A percentile compares a stretch with the other conserved stretches of the same genome.
Evolutionary conservation across 2,113 vertebrate genomes (phyloP).

Genomic region (Python bivittatus): DNA sequence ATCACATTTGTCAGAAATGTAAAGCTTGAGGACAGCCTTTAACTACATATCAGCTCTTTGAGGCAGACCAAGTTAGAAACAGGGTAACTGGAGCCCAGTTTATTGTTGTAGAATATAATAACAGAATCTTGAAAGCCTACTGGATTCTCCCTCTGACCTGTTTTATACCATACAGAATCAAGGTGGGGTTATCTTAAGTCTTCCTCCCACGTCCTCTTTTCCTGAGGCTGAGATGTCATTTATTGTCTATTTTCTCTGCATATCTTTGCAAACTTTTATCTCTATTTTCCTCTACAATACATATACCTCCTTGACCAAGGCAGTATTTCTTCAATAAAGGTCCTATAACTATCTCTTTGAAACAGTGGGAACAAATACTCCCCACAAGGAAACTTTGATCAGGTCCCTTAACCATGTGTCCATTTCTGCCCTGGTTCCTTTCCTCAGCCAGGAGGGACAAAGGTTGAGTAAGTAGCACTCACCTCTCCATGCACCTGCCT

Average conservation of each 20-base stretch:
- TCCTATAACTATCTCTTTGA: not conserved
- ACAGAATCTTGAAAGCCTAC: not conserved
- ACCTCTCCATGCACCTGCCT: not conserved
- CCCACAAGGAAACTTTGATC: not conserved
- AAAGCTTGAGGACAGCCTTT: not conserved
- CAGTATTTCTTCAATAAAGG: not conserved
- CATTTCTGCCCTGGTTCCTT: not conserved
- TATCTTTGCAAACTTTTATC: not conserved
- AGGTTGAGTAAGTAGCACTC: not conserved
- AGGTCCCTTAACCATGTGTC: not conserved
- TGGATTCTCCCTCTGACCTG: not conserved
- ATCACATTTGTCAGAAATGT: not conserved
- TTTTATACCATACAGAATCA: not conserved
- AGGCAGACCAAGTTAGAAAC: not conserved
- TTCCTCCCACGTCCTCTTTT: not conserved
- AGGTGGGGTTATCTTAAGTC: not conserved
- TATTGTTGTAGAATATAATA: not conserved
- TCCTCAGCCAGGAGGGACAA: not conserved
- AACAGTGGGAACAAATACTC: not conserved
- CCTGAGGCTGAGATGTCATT: not conserved
- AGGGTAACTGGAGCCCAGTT: not conserved
- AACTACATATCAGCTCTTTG: not conserved
- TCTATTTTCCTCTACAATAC: not conserved
- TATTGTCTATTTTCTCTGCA: not conserved
- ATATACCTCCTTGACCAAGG: not conserved